Evolutionary conservation across 2,113 vertebrate species (phyloP), one percentile per base, ranked within the genome.

Genomic region (Amia ocellicauda): DNA sequence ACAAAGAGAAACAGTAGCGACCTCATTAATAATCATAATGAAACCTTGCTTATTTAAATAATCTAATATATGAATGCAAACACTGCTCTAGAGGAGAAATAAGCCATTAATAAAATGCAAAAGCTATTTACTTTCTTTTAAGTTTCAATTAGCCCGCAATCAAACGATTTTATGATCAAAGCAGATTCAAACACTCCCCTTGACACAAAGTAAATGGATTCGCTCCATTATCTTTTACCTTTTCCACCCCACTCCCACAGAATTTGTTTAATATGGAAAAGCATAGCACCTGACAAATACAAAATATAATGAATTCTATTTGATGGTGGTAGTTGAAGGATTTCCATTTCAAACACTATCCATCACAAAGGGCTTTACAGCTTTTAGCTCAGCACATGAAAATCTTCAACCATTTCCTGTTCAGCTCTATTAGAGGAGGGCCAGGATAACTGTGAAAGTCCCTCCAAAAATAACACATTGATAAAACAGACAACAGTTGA

Each of bases 101-200:
- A 47, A 47, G 45, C 13, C 3, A 47, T 47, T 47, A 17, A 53
- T 22, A 23, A 53, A 7, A 2, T 23, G 19, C 10, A 14, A 53
- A 53, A 7, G 51, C 10, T 65, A 77, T 69, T 74, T 74, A 65
- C 74, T 59, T 67, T 43, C 28, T 8, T 31, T 36, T 43, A 8
- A 53, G n/a, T 69, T 69, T 72, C 67, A 79, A 78, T 77, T 73
- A 72, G 58, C 1, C 40, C 73, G 45, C 0, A 24, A 70, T 57
- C 24, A 8, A 51, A 69, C 47, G 56, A 62, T 29, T 11, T 28
- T 42, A 36, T 58, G 69, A 74, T 73, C 62, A 69, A 79, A 79
- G 71, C 2, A 0, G 26, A 16, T 24, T 71, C 56, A 59, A 62
- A 69, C 56, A 67, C 62, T 64, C 4, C 70, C 75, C 51, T 69